These are phyloP conservation scores for Vollenhovia emeryi DNA, from an alignment of 1,140 invertebrate genomes.

Conservation along the genomic window DNA sequence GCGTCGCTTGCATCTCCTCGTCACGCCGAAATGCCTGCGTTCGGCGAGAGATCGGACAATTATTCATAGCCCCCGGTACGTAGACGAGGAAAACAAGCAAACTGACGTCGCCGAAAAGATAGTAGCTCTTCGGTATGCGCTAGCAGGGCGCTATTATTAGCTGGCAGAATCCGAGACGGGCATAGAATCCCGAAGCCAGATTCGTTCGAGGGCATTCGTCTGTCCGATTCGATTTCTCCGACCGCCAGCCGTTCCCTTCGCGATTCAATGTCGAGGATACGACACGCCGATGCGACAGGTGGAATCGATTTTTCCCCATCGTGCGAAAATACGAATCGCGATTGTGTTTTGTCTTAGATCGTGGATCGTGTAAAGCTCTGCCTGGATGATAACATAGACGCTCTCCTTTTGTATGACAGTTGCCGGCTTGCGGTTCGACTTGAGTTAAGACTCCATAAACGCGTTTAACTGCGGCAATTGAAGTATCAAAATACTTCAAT, in stretches of 20 bases:
- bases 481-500: too few relatives aligned
- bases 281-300: neutral
- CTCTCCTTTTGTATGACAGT: too few relatives aligned
- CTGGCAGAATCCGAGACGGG: constrained; percentile 49
- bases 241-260: neutral
- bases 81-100: constrained; percentile 48
- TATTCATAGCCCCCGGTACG: constrained; percentile 41
- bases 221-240: constrained; percentile 4
- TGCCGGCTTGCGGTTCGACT: too few relatives aligned
- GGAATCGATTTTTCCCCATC: neutral
- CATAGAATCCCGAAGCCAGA: constrained; percentile 57
- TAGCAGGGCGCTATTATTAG: constrained; percentile 55
- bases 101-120: constrained; percentile 56
- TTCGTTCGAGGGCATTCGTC: constrained; percentile 36
- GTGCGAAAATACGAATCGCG: neutral
- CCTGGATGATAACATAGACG: too few relatives aligned
- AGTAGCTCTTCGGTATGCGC: constrained; percentile 55
- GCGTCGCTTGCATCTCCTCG: neutral
- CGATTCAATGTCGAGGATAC: constrained; percentile 63
- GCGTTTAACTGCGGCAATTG: too few relatives aligned
- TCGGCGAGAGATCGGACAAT: constrained; percentile 38
- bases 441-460: too few relatives aligned
- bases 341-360: too few relatives aligned
- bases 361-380: too few relatives aligned
- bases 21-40: neutral